Evolutionary conservation across 2,113 vertebrate species (phyloP).

Genomic region (Alaudala cheleensis): DNA sequence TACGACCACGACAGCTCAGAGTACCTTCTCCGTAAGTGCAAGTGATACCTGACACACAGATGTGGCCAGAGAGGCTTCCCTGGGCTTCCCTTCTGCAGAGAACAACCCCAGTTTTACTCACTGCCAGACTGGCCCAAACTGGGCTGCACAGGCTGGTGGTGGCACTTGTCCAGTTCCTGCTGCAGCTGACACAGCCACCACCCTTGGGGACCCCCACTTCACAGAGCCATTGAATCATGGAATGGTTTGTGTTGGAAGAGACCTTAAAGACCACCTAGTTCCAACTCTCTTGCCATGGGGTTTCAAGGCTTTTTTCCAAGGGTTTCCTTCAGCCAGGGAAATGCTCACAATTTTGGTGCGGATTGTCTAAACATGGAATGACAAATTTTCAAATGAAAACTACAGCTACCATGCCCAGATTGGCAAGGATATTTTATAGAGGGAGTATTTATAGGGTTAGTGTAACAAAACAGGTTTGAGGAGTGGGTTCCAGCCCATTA

Average conservation of each 20-base stretch:
- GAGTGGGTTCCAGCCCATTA: background rate
- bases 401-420: background rate
- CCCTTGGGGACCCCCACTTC: background rate
- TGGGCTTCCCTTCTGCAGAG: background rate
- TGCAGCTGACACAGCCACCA: background rate
- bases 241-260: background rate
- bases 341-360: accelerated
- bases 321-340: background rate
- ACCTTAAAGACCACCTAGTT: background rate
- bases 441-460: background rate
- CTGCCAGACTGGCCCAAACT: background rate
- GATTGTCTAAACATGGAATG: background rate
- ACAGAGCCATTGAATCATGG: accelerated
- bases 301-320: background rate
- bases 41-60: accelerated
- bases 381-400: background rate
- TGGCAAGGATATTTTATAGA: background rate
- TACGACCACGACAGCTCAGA: slow-evolving; percentile 97
- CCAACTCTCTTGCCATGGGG: background rate
- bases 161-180: accelerated
- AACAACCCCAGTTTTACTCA: background rate
- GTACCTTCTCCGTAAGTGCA: slow-evolving; percentile 93
- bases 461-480: background rate
- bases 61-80: background rate
- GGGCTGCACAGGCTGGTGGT: background rate